Evolutionary conservation across 2,113 vertebrate genomes (phyloP).

Genomic region (Ophthalmolycus amberensis): DNA sequence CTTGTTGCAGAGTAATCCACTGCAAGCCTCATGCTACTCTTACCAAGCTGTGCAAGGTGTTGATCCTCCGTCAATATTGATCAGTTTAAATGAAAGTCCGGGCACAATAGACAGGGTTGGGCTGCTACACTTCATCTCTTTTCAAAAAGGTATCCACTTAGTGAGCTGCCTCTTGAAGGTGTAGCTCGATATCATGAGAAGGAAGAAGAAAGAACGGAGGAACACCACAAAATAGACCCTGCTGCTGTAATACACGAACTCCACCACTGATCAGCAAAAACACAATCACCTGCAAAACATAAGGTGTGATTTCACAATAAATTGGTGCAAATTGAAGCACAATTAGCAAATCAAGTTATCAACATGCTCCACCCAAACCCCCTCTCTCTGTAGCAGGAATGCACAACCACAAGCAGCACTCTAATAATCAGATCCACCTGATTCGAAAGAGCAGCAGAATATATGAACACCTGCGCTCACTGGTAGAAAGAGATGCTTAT

Average conservation of each 20-base stretch:
- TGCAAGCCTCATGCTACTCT: constrained; percentile 14
- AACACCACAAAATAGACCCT: background rate
- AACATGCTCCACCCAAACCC: background rate
- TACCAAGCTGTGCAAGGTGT: constrained; percentile 31
- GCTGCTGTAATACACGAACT: background rate
- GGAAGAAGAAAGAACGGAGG: background rate
- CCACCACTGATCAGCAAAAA: background rate
- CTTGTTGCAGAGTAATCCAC: constrained; percentile 50
- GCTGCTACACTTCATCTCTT: constrained; percentile 39
- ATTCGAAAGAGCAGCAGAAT: constrained; percentile 52
- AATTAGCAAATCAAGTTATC: background rate
- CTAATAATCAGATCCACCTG: constrained; percentile 26
- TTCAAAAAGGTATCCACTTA: constrained; percentile 47
- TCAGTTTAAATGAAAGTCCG: constrained; percentile 63
- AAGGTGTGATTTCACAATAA: background rate
- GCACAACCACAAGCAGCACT: constrained; percentile 39
- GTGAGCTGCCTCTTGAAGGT: constrained; percentile 18
- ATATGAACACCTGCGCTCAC: constrained; percentile 53
- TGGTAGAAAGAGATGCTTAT: constrained; percentile 10
- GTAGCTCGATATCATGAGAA: background rate
- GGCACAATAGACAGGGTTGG: constrained; percentile 24
- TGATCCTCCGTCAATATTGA: constrained; percentile 66
- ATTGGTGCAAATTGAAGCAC: background rate
- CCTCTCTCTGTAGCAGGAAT: background rate
- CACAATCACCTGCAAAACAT: background rate